Base-by-base conservation (phyloP, 1,140 invertebrate species). In the Battus philenor region DNA sequence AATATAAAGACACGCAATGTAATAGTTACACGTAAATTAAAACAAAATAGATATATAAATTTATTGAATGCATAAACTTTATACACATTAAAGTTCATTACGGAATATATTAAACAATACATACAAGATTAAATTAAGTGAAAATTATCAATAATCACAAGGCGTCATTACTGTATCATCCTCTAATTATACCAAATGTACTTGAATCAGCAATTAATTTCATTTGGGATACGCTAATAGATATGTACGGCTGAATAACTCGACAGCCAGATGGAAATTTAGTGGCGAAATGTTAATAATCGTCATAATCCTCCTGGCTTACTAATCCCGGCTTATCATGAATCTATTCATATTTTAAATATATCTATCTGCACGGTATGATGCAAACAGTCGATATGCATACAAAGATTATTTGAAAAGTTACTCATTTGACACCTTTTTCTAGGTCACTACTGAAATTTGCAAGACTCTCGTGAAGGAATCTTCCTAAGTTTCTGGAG, bases 151-250 rank as follows among this genome's bases (percentile, higher is more conserved):
- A 50, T 52, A 54, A 57, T 61, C 48, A 50, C 45, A 57, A 56
- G 55, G 48, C 54, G 53, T 52, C 48, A 57, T 68, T 61, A 64
- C 50, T 51, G 56, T 50, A 54, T 68, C 52, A 53, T 65, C 55
- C 38, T 57, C 53, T 61, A 64, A 64, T 68, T 64, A 68, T 59
- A 53, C 46, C 45, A 57, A 47, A 36, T 45, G 44, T 52, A 64
- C 50, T 59, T 57, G 55, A 68, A 53, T 65, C 52, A 46, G 54
- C 50, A 59, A 68, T 68, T 64, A 68, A 65, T 61, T 57, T 52
- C 45, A 60, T 41, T 52, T 49, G 36, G 38, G 43, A 41, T 27
- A 27, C n/a, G 12, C 44, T 49, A 47, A 54, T 53, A 50, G 51
- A 55, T 44, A 20, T 32, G 47, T 29, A 49, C 39, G 50, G 30